These are phyloP conservation scores for Hypercompe scribonia DNA, from an alignment of 2,888 invertebrate genomes.

Conservation along the genomic window DNA sequence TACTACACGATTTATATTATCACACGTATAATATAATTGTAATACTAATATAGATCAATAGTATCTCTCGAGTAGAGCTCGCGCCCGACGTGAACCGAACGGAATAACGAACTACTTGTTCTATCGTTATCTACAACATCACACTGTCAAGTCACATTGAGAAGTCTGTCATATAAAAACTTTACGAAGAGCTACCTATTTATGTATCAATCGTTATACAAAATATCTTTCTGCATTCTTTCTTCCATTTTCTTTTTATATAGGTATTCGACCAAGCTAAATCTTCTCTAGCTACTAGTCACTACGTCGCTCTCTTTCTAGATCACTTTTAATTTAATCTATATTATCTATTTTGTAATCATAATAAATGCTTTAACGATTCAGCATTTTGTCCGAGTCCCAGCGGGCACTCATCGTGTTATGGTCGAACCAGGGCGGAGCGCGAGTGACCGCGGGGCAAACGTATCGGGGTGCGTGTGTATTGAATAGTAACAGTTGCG, in stretches of 20 bases:
- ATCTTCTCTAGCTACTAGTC: conserved; percentile 73
- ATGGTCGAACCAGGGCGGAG: conserved; percentile 40
- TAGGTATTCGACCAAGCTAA: conserved; percentile 65
- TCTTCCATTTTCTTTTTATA: conserved; percentile 60
- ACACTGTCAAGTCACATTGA: conserved; percentile 85
- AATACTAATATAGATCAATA: conserved; percentile 63
- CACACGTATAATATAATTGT: conserved; percentile 69
- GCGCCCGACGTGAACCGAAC: conserved; percentile 56
- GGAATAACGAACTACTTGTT: conserved; percentile 64
- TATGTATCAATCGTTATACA: conserved; percentile 82
- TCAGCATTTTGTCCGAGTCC: conserved; percentile 69
- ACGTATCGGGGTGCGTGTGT: conserved; percentile 20
- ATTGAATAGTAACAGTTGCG: conserved; percentile 36
- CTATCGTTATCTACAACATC: conserved; percentile 79
- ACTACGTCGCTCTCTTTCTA: conserved; percentile 71
- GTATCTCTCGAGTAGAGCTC: conserved; percentile 56
- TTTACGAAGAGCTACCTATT: conserved; percentile 78
- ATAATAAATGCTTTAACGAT: conserved; percentile 77
- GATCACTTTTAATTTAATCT: conserved; percentile 71
- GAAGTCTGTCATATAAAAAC: conserved; percentile 83
- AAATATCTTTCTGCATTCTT: conserved; percentile 82
- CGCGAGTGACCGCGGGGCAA: conserved; percentile 48
- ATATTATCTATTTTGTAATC: conserved; percentile 67
- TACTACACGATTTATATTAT: conserved; percentile 81
- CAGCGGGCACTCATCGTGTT: conserved; percentile 51